These are phyloP conservation scores for Crocidura indochinensis DNA, from an alignment of 2,797 vertebrate species.

Conservation along the genomic window DNA sequence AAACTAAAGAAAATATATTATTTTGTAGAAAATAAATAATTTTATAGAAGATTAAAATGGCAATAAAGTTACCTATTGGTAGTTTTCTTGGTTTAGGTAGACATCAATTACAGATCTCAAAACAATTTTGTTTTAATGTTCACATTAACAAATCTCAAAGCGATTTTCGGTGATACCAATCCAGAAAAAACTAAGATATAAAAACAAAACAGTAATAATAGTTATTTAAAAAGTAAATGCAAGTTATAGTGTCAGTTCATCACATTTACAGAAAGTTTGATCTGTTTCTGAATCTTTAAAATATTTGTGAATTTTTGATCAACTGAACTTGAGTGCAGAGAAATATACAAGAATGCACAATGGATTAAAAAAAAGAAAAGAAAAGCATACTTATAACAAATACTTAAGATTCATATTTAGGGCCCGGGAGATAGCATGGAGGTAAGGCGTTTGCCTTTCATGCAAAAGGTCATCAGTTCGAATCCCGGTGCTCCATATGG, in stretches of 20 bases:
- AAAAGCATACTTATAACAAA: no score
- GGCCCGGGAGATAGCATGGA: no score
- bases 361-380: background rate
- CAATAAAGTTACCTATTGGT: background rate
- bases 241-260: background rate
- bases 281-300: constrained; percentile 29
- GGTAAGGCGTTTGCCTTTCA: no score
- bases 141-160: background rate
- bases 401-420: no score
- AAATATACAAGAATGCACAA: background rate
- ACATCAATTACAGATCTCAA: constrained; percentile 51
- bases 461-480: no score
- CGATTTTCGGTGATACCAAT: background rate
- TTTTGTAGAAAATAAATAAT: constrained; percentile 40
- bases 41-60: background rate
- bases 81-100: constrained; percentile 5
- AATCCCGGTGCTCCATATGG: no score
- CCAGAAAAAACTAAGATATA: constrained; percentile 20
- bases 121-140: constrained; percentile 54
- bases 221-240: background rate
- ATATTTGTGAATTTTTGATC: constrained; percentile 43
- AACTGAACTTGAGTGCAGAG: background rate
- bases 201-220: background rate
- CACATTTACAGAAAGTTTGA: constrained; percentile 18
- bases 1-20: constrained; percentile 22